phyloP scores from a whole-genome alignment of 2,888 invertebrate species.

The Frankliniella intonsa region DNA sequence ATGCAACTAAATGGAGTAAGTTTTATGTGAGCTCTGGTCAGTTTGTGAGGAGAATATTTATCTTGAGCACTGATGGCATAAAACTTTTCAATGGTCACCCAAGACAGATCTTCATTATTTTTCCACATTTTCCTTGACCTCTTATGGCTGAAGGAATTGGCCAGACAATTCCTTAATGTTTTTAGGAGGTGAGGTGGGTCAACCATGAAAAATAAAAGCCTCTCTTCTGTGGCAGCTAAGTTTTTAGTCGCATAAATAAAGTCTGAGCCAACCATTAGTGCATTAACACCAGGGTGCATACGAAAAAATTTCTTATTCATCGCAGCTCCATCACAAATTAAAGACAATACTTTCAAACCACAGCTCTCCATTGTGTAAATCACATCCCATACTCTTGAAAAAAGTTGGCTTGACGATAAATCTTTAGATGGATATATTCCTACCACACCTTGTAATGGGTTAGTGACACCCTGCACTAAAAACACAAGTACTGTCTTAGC shows the following conservation, averaged over 20 bases:
- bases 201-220: background rate
- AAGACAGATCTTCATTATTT: background rate
- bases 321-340: too few species aligned
- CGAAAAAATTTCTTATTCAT: too few species aligned
- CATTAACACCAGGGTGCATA: too few species aligned
- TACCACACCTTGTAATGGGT: background rate
- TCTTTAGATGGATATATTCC: background rate
- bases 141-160: background rate
- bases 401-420: too few species aligned
- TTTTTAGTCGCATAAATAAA: background rate
- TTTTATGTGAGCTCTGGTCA: background rate
- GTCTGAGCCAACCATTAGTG: too few species aligned
- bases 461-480: background rate
- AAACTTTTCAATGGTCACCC: background rate
- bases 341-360: too few species aligned
- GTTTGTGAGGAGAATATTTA: background rate
- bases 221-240: background rate
- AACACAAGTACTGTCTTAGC: background rate
- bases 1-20: background rate
- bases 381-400: too few species aligned
- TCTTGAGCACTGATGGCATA: background rate
- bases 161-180: background rate
- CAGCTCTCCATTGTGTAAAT: too few species aligned
- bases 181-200: background rate
- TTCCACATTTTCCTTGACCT: background rate